Percentiles rank a stretch among this genome's conserved stretches.
These are phyloP conservation scores for Bembecia ichneumoniformis DNA, from an alignment of 2,888 invertebrate species.

Conservation along the genomic window DNA sequence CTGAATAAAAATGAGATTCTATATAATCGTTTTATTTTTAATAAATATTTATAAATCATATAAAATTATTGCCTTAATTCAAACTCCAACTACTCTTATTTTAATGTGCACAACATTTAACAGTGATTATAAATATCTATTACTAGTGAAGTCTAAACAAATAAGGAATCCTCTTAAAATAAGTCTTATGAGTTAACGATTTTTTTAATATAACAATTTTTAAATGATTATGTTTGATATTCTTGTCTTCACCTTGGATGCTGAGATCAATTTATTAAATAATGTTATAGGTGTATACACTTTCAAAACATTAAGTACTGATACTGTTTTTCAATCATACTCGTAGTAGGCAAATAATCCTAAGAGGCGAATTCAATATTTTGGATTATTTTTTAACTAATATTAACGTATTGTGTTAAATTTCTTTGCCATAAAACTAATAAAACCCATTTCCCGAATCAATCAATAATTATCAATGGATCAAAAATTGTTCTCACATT, in stretches of 20 bases:
- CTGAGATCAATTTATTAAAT: conserved; percentile 20
- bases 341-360: no score
- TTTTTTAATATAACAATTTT: conserved; percentile 27
- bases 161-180: conserved; percentile 34
- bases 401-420: no score
- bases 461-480: no score
- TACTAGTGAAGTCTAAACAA: conserved; percentile 54
- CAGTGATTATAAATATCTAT: conserved; percentile 67
- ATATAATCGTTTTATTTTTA: not conserved
- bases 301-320: not conserved
- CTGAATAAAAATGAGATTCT: not conserved
- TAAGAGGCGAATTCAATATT: no score
- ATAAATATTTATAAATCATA: not conserved
- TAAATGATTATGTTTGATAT: conserved; percentile 67
- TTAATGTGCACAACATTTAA: conserved; percentile 71
- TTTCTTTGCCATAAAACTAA: no score
- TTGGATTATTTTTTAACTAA: no score
- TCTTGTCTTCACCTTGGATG: conserved; percentile 43
- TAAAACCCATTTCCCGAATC: no score
- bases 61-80: conserved; percentile 63
- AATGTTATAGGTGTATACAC: not conserved
- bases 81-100: conserved; percentile 48
- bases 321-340: not conserved
- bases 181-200: no score
- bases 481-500: no score